A percentile compares a stretch with the other conserved stretches of the same genome.
These are phyloP conservation scores for Sphinx pinastri DNA, from an alignment of 2,888 invertebrate species.

Conservation along the genomic window DNA sequence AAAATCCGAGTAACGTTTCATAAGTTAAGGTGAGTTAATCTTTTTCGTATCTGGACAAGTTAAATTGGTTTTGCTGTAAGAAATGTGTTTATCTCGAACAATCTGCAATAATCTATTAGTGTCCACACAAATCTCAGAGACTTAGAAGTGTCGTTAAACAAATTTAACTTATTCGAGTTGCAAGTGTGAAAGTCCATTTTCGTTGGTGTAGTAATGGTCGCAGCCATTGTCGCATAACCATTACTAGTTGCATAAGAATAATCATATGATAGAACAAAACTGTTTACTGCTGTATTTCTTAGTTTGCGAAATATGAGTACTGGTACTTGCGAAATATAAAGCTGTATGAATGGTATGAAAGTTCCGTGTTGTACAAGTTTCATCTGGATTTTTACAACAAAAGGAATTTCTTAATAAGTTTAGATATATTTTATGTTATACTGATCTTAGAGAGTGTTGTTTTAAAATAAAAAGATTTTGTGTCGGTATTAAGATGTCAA, in stretches of 20 bases:
- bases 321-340: too few species aligned
- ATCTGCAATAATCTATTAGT: constrained; percentile 11
- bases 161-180: constrained; percentile 35
- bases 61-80: neutral
- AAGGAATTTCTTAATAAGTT: neutral
- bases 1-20: neutral
- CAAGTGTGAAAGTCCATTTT: constrained; percentile 32
- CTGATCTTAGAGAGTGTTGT: too few species aligned
- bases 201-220: neutral
- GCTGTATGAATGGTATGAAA: too few species aligned
- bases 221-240: neutral
- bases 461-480: too few species aligned
- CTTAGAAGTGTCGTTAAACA: constrained; percentile 37
- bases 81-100: constrained; percentile 6
- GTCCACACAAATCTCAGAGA: constrained; percentile 26
- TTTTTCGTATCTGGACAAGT: constrained; percentile 1
- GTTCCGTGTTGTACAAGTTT: neutral
- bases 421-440: neutral
- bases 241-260: neutral
- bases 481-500: too few species aligned
- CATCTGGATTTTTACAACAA: neutral
- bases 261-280: neutral
- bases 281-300: neutral
- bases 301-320: too few species aligned
- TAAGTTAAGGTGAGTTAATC: neutral